Evolutionary conservation across 2,888 invertebrate species (phyloP), one percentile per base, ranked within the genome.

Genomic region (Physocephala rufipes): DNA sequence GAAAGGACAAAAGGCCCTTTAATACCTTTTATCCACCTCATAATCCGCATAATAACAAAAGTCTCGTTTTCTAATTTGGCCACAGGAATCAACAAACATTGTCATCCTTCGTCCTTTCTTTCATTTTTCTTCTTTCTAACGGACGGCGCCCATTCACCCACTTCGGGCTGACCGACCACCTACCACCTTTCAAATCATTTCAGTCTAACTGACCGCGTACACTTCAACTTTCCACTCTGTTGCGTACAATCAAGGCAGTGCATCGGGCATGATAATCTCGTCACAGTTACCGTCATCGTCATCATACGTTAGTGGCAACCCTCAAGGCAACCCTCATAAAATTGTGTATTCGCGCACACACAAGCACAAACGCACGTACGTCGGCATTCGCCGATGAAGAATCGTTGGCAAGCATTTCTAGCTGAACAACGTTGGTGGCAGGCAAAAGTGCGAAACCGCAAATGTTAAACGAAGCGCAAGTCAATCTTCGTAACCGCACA

Each of bases 201-300:
- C 63, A 55, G 67, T 67, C 80, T 78, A 80, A 82, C 82, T 81
- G 79, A 75, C 80, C 80, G 80, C 80, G 53, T 79, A 78, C 79
- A 80, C 79, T 81, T 81, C 79, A 79, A 80, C 82, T 83, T 83
- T 83, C 84, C 84, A 84, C 83, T 84, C 84, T 83, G 81, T 81
- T 84, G 82, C 84, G 83, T 81, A 81, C 79, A 79, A 76, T 78
- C 76, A 77, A 76, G n/a, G n/a, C n/a, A n/a, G n/a, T 76, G 68
- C 61, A 63, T 53, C n/a, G 28, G 67, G 24, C 68, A 61, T 68
- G 67, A 51, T 26, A 26, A 45, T 51, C n/a, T n/a, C n/a, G n/a
- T n/a, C n/a, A 36, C 5, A 36, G 36, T 9, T 9, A 36, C 36
- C 36, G 9, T 3, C 63, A 65, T 62, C 43, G 19, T 19, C 28